Conservation (phyloP, 2,888 invertebrate genomes). For the Pecten maximus region DNA sequence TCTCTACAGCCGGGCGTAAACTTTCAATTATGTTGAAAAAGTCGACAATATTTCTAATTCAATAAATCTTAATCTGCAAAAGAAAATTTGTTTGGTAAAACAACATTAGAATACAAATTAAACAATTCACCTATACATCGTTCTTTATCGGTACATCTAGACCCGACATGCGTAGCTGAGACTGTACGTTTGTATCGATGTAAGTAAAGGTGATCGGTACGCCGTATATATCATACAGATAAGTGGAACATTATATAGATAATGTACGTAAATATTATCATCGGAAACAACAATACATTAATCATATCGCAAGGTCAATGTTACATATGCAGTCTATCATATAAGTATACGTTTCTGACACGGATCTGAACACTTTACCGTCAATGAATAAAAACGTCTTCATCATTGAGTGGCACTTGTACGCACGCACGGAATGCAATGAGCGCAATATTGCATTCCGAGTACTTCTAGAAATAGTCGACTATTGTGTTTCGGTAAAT, state of each 20-base stretch:
- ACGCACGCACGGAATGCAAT: neutral
- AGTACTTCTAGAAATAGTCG: neutral
- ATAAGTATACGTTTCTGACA: neutral
- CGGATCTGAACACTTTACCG: neutral
- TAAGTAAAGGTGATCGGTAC: neutral
- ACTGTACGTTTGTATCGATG: neutral
- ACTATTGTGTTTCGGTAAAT: neutral
- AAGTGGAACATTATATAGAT: neutral
- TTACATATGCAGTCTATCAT: constrained; percentile 2
- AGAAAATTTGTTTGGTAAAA: neutral
- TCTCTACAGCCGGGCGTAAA: neutral
- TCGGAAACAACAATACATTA: neutral
- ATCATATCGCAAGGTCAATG: neutral
- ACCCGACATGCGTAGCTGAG: neutral
- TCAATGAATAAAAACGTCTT: neutral
- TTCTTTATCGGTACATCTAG: neutral
- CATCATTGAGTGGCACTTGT: neutral
- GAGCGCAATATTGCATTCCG: neutral
- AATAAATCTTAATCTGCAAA: neutral
- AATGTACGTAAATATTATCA: neutral
- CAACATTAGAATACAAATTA: neutral
- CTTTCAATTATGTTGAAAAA: neutral
- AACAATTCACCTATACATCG: neutral
- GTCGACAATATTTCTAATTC: neutral
- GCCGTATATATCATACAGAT: neutral